Percentiles rank a stretch among this genome's conserved stretches.
These are phyloP conservation scores for Pinna nobilis DNA, from an alignment of 1,140 invertebrate genomes.

Conservation along the genomic window DNA sequence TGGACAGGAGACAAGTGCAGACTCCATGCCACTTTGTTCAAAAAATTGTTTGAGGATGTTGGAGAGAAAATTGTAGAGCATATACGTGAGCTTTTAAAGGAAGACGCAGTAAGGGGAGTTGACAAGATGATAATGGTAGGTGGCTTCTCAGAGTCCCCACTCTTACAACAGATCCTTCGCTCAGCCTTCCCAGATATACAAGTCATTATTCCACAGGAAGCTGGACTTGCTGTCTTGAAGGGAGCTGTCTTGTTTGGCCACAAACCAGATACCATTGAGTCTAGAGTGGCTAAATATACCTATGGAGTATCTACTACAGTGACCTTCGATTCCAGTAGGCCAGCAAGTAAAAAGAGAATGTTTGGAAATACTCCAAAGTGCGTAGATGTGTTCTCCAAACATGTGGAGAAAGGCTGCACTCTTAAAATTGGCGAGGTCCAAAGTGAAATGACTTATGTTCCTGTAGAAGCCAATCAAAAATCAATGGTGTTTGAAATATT, in stretches of 20 bases:
- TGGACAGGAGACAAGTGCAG: slow-evolving; percentile 30
- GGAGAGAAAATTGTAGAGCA: slow-evolving; percentile 38
- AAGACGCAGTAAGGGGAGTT: slow-evolving; percentile 17
- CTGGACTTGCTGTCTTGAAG: slow-evolving; percentile 50
- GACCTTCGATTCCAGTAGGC: slow-evolving; percentile 32
- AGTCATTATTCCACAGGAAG: slow-evolving; percentile 44
- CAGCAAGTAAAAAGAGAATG: slow-evolving; percentile 28
- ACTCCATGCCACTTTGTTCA: slow-evolving; percentile 21
- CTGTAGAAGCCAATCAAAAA: slow-evolving; percentile 23
- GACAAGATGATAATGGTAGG: slow-evolving; percentile 52
- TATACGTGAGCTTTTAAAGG: slow-evolving; percentile 36
- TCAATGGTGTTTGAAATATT: slow-evolving; percentile 38
- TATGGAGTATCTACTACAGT: slow-evolving; percentile 42
- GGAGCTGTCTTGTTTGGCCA: slow-evolving; percentile 56
- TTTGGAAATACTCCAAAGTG: slow-evolving; percentile 33
- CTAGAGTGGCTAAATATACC: slow-evolving; percentile 36
- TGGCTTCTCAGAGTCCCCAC: slow-evolving; percentile 44
- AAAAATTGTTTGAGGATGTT: slow-evolving; percentile 33
- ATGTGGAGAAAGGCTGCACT: slow-evolving; percentile 34
- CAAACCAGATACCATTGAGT: slow-evolving; percentile 27
- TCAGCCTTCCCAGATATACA: slow-evolving; percentile 32
- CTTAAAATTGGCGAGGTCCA: slow-evolving; percentile 26
- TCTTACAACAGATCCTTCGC: slow-evolving; percentile 36
- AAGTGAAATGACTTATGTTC: slow-evolving; percentile 29
- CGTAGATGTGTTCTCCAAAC: slow-evolving; percentile 40